A percentile compares a stretch with the other conserved stretches of the same genome.
Evolutionary conservation across 2,888 invertebrate genomes (phyloP).

Genomic region (Aphodius granarius): DNA sequence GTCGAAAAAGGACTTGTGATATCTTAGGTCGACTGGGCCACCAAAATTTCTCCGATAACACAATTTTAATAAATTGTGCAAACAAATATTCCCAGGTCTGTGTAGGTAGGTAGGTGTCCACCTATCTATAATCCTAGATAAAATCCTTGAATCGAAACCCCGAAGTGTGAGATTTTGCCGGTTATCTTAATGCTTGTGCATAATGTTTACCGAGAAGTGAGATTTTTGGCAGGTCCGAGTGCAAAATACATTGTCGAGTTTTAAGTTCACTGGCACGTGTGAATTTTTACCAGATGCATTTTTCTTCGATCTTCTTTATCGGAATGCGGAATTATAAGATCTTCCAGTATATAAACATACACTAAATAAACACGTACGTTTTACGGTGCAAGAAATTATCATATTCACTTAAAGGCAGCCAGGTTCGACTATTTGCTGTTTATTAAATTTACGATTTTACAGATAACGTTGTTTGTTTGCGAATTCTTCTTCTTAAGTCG

Average conservation of each 20-base stretch:
- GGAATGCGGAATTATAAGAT: not conserved
- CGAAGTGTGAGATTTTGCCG: not conserved
- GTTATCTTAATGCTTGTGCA: slow-evolving; percentile 12
- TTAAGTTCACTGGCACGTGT: not conserved
- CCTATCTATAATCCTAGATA: not conserved
- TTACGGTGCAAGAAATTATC: not conserved
- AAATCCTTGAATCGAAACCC: not conserved
- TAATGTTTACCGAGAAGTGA: slow-evolving; percentile 4
- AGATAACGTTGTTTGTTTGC: not conserved
- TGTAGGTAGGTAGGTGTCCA: not conserved
- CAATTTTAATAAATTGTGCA: not conserved
- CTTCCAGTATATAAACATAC: not conserved
- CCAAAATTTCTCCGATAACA: not conserved
- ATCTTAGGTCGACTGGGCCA: not conserved
- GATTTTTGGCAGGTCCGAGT: slow-evolving; percentile 7
- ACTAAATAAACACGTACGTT: not conserved
- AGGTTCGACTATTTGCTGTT: not conserved
- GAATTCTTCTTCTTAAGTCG: not conserved
- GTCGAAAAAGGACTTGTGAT: not conserved
- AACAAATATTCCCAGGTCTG: not conserved
- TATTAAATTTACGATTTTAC: not conserved
- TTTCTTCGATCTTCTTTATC: slow-evolving; percentile 1
- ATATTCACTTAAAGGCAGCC: not conserved
- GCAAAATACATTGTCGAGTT: not conserved
- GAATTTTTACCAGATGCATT: not conserved